These are phyloP conservation scores for Mythimna impura DNA, from an alignment of 2,888 invertebrate genomes.

Conservation along the genomic window DNA sequence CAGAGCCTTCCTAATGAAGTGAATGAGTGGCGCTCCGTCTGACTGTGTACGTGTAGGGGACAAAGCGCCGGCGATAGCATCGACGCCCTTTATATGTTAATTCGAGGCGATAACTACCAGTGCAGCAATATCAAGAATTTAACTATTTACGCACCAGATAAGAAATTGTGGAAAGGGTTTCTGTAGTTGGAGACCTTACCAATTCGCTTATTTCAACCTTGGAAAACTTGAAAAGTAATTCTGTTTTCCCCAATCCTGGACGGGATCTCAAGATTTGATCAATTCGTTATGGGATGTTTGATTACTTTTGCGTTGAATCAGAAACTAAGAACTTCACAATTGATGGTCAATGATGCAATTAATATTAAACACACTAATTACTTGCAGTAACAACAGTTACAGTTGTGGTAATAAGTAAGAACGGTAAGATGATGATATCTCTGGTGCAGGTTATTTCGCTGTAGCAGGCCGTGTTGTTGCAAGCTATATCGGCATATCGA, in stretches of 20 bases:
- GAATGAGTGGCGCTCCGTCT: conserved; percentile 33
- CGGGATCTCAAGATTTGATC: too few relatives aligned
- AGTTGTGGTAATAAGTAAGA: conserved; percentile 1
- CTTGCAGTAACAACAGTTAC: not conserved
- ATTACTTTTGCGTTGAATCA: not conserved
- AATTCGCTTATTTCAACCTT: not conserved
- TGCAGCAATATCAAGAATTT: conserved; percentile 18
- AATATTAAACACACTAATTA: conserved; percentile 2
- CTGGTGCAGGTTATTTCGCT: not conserved
- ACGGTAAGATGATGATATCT: conserved; percentile 10
- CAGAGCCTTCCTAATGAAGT: conserved; percentile 31
- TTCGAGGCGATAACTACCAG: conserved; percentile 8
- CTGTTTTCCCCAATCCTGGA: not conserved
- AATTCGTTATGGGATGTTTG: not conserved
- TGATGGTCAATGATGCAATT: not conserved
- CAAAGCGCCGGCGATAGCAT: conserved; percentile 42
- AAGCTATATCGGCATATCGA: conserved; percentile 12
- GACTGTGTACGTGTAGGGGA: conserved; percentile 12
- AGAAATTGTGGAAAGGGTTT: not conserved
- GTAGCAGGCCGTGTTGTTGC: conserved; percentile 2
- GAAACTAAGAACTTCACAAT: not conserved
- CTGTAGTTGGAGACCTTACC: not conserved
- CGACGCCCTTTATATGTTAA: conserved; percentile 42
- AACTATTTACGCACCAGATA: not conserved
- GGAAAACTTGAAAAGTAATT: not conserved